Evolutionary conservation across 2,113 vertebrate species (phyloP), one percentile per base, ranked within the genome.

Genomic region (Ptychochromis oligacanthus): DNA sequence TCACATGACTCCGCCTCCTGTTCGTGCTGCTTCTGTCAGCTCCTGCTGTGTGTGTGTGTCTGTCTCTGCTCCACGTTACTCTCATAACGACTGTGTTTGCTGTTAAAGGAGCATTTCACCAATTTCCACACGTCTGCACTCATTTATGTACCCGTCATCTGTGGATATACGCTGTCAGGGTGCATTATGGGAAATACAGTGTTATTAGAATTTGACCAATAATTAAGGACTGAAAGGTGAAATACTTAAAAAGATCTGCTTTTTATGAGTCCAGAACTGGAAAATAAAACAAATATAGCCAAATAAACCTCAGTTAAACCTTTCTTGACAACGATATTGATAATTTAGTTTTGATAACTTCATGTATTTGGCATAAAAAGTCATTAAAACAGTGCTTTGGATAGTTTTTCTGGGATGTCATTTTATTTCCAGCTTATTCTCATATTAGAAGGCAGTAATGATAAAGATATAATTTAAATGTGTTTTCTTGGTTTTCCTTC

Each of bases 1-100:
- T 78, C 75, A 77, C 56, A 10, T 72, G 76, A 79, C 75, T 54
- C 10, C n/a, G 61, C 61, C 56, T 52, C 54, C 60, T 83, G 81
- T 83, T 58, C 54, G 14, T 31, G 54, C 59, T 58, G 58, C 49
- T 9, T 0, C 72, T 56, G 49, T 52, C 43, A 70, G 65, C 43
- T 17, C 46, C 65, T 10, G 24, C 65, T 58, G 62, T 38, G 55
- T 81, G 55, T 81, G 8, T 81, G 64, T 74, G 43, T 52, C 7
- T 81, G 79, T 81, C 4, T 6, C 43, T 14, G 2, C 43, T 70
- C 13, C 65, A 7, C 5, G 5, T 18, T 70, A 18, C 17, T 52
- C 46, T 49, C 40, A 1, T 0, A 4, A 28, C 5, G 2, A 24
- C 22, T 11, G 38, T 6, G 28, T 31, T 36, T 24, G 62, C 62